Evolutionary conservation across 2,888 invertebrate species (phyloP).

Genomic region (Bhutanitis thaidina): DNA sequence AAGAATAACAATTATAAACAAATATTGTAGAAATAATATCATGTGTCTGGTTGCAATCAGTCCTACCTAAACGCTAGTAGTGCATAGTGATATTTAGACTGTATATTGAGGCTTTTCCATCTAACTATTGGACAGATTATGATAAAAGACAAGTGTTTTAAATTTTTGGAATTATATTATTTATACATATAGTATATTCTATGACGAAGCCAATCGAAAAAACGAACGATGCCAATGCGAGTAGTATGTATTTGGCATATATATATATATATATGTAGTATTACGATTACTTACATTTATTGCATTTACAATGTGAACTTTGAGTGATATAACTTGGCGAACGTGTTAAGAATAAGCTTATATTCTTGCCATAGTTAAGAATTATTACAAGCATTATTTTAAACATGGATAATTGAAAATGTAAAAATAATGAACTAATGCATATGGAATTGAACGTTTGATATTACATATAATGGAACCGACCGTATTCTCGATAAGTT

Average conservation of each 20-base stretch:
- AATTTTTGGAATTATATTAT: conserved; percentile 22
- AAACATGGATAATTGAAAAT: neutral
- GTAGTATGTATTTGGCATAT: neutral
- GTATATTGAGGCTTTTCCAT: conserved; percentile 63
- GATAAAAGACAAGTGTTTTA: conserved; percentile 48
- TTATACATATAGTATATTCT: conserved; percentile 35
- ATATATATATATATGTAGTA: neutral
- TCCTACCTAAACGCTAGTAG: conserved; percentile 30
- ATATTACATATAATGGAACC: neutral
- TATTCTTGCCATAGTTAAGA: conserved; percentile 20
- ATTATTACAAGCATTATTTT: conserved; percentile 9
- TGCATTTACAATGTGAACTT: conserved; percentile 12
- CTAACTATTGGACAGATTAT: conserved; percentile 41
- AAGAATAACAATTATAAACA: too few relatives aligned
- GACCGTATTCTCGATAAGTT: neutral
- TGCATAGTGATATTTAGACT: conserved; percentile 51
- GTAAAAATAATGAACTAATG: neutral
- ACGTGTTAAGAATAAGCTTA: conserved; percentile 3
- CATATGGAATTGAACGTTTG: conserved; percentile 13
- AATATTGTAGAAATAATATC: neutral
- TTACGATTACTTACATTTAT: neutral
- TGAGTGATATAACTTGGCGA: conserved; percentile 17
- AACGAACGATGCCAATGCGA: conserved; percentile 12
- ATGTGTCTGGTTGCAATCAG: conserved; percentile 10
- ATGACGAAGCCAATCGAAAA: conserved; percentile 44